These are phyloP conservation scores for Drosophila acutilabella DNA, from an alignment of 2,888 invertebrate genomes.

Conservation along the genomic window DNA sequence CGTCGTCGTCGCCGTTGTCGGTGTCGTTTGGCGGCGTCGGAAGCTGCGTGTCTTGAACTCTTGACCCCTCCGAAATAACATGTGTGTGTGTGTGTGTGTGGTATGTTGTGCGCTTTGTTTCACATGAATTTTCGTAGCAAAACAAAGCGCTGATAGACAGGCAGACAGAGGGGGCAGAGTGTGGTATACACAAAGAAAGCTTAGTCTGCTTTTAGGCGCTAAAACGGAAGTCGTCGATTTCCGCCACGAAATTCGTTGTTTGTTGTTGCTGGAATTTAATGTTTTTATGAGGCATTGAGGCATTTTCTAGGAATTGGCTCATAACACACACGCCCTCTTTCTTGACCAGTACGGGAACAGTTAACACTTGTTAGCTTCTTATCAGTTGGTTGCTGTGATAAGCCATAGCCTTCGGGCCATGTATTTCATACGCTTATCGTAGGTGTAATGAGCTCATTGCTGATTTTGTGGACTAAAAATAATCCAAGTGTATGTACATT, in stretches of 20 bases:
- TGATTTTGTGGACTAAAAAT: slow-evolving; percentile 63
- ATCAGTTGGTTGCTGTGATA: slow-evolving; percentile 20
- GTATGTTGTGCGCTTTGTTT: slow-evolving; percentile 48
- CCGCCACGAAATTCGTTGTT: slow-evolving; percentile 8
- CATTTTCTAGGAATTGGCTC: slow-evolving; percentile 44
- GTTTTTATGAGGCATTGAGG: slow-evolving; percentile 16
- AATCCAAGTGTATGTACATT: slow-evolving; percentile 31
- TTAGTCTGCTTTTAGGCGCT: slow-evolving; percentile 41
- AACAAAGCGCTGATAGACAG: slow-evolving; percentile 62
- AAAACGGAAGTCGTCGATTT: slow-evolving; percentile 44
- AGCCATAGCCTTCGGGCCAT: slow-evolving; percentile 21
- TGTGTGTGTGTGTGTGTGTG: slow-evolving; percentile 51
- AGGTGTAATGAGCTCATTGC: slow-evolving; percentile 70
- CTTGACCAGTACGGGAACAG: slow-evolving; percentile 53
- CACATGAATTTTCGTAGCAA: slow-evolving; percentile 71
- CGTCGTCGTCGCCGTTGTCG: slow-evolving; percentile 34
- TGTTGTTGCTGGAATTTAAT: slow-evolving; percentile 4
- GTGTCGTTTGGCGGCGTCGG: slow-evolving; percentile 56
- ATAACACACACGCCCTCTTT: slow-evolving; percentile 65
- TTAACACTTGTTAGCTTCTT: slow-evolving; percentile 21
- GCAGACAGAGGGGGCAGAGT: slow-evolving; percentile 2
- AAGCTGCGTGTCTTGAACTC: slow-evolving; percentile 78
- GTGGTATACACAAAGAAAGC: background rate
- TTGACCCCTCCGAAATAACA: slow-evolving; percentile 63
- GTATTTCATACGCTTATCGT: background rate